Evolutionary conservation across 2,888 invertebrate species (phyloP).

Genomic region (Eupithecia pulchellata): DNA sequence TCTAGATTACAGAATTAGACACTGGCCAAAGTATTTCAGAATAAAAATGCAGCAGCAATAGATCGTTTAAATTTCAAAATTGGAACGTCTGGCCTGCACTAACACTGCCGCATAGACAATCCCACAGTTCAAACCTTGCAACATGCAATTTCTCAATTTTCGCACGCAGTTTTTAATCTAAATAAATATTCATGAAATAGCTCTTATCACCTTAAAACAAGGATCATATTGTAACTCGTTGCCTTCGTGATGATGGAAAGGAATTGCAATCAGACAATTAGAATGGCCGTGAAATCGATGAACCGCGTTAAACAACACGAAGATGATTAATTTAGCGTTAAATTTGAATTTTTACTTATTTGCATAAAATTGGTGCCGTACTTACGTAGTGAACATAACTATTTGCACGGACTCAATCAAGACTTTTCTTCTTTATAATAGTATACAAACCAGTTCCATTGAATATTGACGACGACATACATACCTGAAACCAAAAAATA

Average conservation of each 20-base stretch:
- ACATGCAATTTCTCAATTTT: slow-evolving; percentile 69
- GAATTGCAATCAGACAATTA: slow-evolving; percentile 34
- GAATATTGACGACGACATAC: slow-evolving; percentile 41
- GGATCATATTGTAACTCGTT: slow-evolving; percentile 14
- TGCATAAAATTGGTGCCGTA: background rate
- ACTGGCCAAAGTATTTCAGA: slow-evolving; percentile 18
- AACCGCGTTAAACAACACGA: slow-evolving; percentile 25
- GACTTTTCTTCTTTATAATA: background rate
- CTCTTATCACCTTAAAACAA: slow-evolving; percentile 34
- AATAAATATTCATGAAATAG: slow-evolving; percentile 19
- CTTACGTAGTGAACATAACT: background rate
- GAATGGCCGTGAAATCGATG: slow-evolving; percentile 32
- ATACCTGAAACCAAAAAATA: slow-evolving; percentile 51
- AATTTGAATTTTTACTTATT: background rate
- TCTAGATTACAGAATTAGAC: background rate
- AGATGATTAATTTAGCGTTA: slow-evolving; percentile 11
- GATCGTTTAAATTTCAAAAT: slow-evolving; percentile 64
- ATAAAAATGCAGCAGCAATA: slow-evolving; percentile 23
- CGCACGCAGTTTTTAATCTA: slow-evolving; percentile 65
- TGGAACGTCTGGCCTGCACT: slow-evolving; percentile 53
- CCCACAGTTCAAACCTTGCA: slow-evolving; percentile 66
- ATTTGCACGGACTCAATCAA: background rate
- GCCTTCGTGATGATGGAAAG: slow-evolving; percentile 36
- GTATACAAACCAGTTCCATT: slow-evolving; percentile 9
- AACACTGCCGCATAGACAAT: slow-evolving; percentile 54